Evolutionary conservation across 2,797 vertebrate species (phyloP), one percentile per base, ranked within the genome.

Genomic region (Myotis daubentonii): DNA sequence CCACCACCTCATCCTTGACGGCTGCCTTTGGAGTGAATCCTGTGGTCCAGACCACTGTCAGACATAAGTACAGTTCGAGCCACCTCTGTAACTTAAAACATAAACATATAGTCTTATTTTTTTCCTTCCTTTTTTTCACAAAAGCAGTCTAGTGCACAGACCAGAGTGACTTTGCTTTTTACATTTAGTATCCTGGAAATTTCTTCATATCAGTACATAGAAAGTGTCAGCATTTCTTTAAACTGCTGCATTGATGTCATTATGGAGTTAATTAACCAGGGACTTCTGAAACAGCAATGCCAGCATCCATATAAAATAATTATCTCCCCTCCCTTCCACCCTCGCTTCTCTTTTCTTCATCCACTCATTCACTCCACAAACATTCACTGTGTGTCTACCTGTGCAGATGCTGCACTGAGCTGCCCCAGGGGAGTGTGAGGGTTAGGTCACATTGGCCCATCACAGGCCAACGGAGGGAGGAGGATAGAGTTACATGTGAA

Each of bases 41-140:
- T 75, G 11, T 5, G 8, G 51, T 82, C 38, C 60, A 55, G 76
- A 79, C 38, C 0, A 3, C 28, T 41, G 55, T 74, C 57, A 3
- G 1, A 53, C 41, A 47, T 51, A 49, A 89, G 85, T 70, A 55
- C 7, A 62, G 60, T 36, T 41, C 3, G 22, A 79, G 83, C 22
- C 57, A 82, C n/a, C 51, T 13, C n/a, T 55, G 4, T 82, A 28
- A 68, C 70, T 76, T 81, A 86, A 84, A 78, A 80, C 30, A 15
- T 66, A 82, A 91, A 76, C 44, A 79, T 20, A 65, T 13, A 25
- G 66, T 53, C 28, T 82, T 84, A 87, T 79, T 89, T 95, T 97
- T 97, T 70, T 41, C 38, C 71, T 9, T 19, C 19, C n/a, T 16
- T 60, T 11, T 91, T 55, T 79, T 19, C 49, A 79, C 30, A 75